These are phyloP conservation scores for Neocloeon triangulifer DNA, from an alignment of 1,140 invertebrate species.

Conservation along the genomic window DNA sequence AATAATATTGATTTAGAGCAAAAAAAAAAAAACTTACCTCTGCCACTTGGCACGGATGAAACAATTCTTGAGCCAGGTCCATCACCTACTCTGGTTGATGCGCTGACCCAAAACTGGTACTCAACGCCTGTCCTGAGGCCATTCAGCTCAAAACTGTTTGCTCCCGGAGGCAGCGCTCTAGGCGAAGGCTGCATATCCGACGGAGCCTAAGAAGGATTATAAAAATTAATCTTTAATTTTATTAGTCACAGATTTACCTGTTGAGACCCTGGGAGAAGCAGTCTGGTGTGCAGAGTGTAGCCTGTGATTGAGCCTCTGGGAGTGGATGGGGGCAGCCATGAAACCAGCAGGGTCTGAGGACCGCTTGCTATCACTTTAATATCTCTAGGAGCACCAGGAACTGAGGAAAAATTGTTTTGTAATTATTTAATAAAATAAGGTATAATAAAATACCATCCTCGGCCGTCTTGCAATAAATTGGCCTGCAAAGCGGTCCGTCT, in stretches of 20 bases:
- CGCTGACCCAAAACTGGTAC: conserved; percentile 65
- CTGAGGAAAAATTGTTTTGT: conserved; percentile 18
- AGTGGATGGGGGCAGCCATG: conserved; percentile 51
- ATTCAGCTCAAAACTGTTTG: conserved; percentile 37
- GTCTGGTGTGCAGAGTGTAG: conserved; percentile 53
- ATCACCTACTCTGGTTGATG: conserved; percentile 48
- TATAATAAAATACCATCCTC: conserved; percentile 46
- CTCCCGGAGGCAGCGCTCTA: conserved; percentile 32
- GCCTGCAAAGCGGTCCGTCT: conserved; percentile 58
- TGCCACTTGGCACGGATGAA: conserved; percentile 29
- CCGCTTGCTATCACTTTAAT: conserved; percentile 61
- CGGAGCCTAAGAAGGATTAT: too few species aligned
- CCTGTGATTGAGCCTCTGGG: conserved; percentile 60
- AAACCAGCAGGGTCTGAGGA: conserved; percentile 46
- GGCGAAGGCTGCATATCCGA: too few species aligned
- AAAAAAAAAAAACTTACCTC: conserved; percentile 14
- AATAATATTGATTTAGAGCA: neutral
- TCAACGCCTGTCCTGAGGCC: conserved; percentile 48
- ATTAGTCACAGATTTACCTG: too few species aligned
- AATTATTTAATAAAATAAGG: neutral
- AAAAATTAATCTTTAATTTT: too few species aligned
- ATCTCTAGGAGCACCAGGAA: conserved; percentile 52
- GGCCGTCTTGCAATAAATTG: conserved; percentile 70
- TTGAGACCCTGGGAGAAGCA: too few species aligned
- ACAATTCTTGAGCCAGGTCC: conserved; percentile 45